Evolutionary conservation across 2,888 invertebrate genomes (phyloP), one percentile per base, ranked within the genome.

Genomic region (Pemphredon lugubris): DNA sequence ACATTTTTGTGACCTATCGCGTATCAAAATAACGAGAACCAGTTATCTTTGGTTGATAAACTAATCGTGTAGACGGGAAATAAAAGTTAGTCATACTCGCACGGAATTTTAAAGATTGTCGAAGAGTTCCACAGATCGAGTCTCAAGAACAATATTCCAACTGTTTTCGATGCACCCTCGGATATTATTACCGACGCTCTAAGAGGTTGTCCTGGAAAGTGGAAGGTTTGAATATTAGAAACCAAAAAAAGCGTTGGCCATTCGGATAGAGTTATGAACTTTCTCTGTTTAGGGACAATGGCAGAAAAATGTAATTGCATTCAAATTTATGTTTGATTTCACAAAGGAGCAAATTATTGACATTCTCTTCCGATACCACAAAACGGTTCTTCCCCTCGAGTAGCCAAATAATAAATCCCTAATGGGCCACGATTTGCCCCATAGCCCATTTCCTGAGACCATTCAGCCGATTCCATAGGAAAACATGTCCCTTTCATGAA

Each of bases 401-500:
- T 93, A 0, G 90, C 87, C 37, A 93, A 88, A 83, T 92, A 93
- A 87, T 92, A 91, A 40, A 91, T 90, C 32, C 93, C 93, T 58
- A 90, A 85, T 4, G 89, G 83, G 34, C 88, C 87, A 2, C 65
- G 86, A 68, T 87, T 75, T 13, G 88, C 87, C 1, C 75, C 78
- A 50, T 86, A 88, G 40, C 88, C 88, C 86, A 89, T 87, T 77
- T 88, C 88, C 51, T 87, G 90, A 2, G 79, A 76, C 73, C 86
- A 86, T 16, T 84, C 83, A 4, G 81, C 82, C 6, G 86, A 83
- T 54, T 86, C 84, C 32, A 90, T 82, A 0, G 92, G 92, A 75
- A 92, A 93, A 77, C 93, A 93, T 34, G 89, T 86, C 1, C 92
- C 93, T 34, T 86, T 88, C n/a, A 89, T 84, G 76, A 91, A 93